Conservation (phyloP, 2,113 vertebrate genomes). For the Triplophysa rosa region DNA sequence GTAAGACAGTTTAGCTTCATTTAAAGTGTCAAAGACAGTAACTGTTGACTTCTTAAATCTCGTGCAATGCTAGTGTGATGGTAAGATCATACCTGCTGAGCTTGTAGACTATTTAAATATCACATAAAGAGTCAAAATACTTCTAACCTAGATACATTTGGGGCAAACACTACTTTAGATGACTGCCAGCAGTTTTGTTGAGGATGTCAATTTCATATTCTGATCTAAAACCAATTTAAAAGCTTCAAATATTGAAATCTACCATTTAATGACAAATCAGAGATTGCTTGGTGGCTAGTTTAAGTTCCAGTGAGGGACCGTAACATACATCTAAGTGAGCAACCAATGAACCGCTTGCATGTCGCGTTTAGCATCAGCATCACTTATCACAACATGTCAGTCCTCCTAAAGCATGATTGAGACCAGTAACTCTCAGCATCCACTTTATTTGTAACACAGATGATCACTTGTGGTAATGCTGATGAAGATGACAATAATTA, state of each 20-base stretch:
- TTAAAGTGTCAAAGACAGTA: constrained; percentile 39
- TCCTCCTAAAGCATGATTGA: constrained; percentile 23
- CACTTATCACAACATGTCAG: not conserved
- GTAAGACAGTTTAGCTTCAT: constrained; percentile 49
- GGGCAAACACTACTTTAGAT: too few species aligned
- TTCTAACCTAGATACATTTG: too few species aligned
- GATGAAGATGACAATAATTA: constrained; percentile 43
- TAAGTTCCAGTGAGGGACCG: not conserved
- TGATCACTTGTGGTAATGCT: constrained; percentile 34
- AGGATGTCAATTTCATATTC: too few species aligned
- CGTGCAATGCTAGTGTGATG: not conserved
- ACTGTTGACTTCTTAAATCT: not conserved
- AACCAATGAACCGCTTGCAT: not conserved
- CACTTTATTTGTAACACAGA: constrained; percentile 32
- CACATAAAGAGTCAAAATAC: too few species aligned
- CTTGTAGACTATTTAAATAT: too few species aligned
- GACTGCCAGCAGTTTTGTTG: too few species aligned
- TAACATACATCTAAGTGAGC: not conserved
- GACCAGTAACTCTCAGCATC: constrained; percentile 26
- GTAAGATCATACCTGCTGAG: not conserved
- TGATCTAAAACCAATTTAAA: not conserved
- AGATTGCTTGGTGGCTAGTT: not conserved
- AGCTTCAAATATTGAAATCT: not conserved
- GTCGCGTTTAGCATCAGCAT: not conserved
- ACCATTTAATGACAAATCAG: too few species aligned